Evolutionary conservation across 2,113 vertebrate genomes (phyloP), one percentile per base, ranked within the genome.

Genomic region (Haemorhous mexicanus): DNA sequence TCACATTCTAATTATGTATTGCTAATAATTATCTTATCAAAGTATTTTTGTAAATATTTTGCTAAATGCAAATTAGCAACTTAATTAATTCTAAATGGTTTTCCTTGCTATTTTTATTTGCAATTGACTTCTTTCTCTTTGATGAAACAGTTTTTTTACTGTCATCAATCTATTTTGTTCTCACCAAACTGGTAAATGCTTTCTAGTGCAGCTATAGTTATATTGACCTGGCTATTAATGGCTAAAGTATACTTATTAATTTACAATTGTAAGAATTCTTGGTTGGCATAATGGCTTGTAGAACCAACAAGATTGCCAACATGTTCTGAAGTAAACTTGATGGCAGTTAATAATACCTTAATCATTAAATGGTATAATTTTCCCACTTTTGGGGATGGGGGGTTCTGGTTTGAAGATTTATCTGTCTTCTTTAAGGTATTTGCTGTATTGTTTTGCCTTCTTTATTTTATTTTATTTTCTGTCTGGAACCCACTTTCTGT

Each of bases 381-480:
- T 79, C 9, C 22, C 7, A 0, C 28, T 64, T 28, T 27, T 6
- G 15, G 6, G 16, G 2, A 4, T 28, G 19, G 7, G 5, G 7
- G 2, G 7, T 27, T 70, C 68, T 64, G 4, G 47, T 72, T 59
- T 67, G 16, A 76, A 44, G 18, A 3, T 67, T 86, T 83, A 16
- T 7, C 8, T 83, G 12, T 33, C 13, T 80, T 78, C 20, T 30
- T 72, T 84, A 80, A 68, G 44, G 30, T 6, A 37, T 67, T 95
- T 81, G 21, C 68, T 82, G 16, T 21, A 78, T 20, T 63, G 52
- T 17, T 84, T 90, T 90, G n/a, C 7, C 13, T 80, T 6, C 6
- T 91, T 90, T 84, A n/a, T 88, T 90, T 90, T 84, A n/a, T 88
- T 90, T 46, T 2, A 44, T 81, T 89, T 80, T 62, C 24, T 73